Percentiles rank a stretch among this genome's conserved stretches.
These are phyloP conservation scores for Lysandra bellargus DNA, from an alignment of 2,888 invertebrate species.

Conservation along the genomic window DNA sequence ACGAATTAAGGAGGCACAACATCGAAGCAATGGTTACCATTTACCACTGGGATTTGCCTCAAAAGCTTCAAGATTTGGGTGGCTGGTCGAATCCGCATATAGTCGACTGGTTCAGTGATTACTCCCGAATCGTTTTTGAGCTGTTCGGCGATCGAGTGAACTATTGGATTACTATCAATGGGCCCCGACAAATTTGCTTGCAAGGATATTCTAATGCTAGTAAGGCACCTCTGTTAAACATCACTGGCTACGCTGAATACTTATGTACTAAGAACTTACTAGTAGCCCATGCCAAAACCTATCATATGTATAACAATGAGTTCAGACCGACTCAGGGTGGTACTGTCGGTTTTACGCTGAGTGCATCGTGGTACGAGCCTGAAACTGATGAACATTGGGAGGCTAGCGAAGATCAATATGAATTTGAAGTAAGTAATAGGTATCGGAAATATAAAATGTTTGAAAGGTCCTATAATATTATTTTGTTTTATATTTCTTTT, in stretches of 20 bases:
- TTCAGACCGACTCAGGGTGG: conserved; percentile 50
- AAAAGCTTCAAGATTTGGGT: conserved; percentile 66
- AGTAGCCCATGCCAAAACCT: conserved; percentile 70
- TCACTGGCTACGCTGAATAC: conserved; percentile 62
- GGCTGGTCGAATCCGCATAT: conserved; percentile 64
- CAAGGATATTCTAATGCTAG: conserved; percentile 57
- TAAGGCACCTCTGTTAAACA: conserved; percentile 49
- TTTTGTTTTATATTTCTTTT: too few species aligned
- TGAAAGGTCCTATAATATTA: too few species aligned
- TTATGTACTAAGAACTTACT: conserved; percentile 65
- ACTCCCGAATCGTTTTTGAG: conserved; percentile 55
- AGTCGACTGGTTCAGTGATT: conserved; percentile 60
- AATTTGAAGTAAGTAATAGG: conserved; percentile 61
- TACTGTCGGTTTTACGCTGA: conserved; percentile 42
- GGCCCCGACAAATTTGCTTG: conserved; percentile 56
- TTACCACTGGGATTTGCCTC: conserved; percentile 70
- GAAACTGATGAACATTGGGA: conserved; percentile 59
- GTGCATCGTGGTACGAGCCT: conserved; percentile 53
- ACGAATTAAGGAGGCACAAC: conserved; percentile 70
- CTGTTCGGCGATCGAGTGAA: conserved; percentile 62
- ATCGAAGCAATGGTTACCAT: conserved; percentile 79
- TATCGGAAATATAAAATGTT: too few species aligned
- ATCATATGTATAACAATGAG: conserved; percentile 53
- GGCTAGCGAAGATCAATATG: conserved; percentile 66
- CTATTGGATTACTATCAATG: conserved; percentile 77